These are phyloP conservation scores for Pyrrhosoma nymphula DNA, from an alignment of 2,888 invertebrate genomes.

Conservation along the genomic window DNA sequence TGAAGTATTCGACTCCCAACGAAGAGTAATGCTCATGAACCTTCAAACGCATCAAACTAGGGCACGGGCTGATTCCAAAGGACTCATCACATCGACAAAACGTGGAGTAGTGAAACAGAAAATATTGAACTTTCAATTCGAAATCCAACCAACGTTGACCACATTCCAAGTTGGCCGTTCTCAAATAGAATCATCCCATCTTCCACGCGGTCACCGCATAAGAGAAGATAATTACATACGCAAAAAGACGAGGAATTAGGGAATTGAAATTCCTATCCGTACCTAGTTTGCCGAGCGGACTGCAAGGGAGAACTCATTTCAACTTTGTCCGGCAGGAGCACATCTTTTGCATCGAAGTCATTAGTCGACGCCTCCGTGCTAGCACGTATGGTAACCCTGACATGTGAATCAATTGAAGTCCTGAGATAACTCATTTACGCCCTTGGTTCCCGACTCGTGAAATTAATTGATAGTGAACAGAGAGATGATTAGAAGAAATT, in stretches of 20 bases:
- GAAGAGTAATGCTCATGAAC: too few species aligned
- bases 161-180: neutral
- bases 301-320: neutral
- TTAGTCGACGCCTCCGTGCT: neutral
- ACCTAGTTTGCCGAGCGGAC: neutral
- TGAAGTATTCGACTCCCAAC: too few species aligned
- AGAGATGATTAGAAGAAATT: too few species aligned
- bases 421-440: neutral
- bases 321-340: neutral
- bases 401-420: neutral
- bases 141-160: neutral
- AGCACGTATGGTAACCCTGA: neutral
- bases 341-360: neutral
- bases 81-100: neutral
- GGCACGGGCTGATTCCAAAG: neutral
- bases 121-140: neutral
- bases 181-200: neutral
- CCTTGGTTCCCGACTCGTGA: neutral
- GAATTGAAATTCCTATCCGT: neutral
- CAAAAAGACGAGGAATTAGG: neutral
- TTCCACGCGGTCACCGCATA: neutral
- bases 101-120: neutral
- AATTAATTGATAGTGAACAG: neutral
- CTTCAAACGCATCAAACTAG: too few species aligned
- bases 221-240: neutral